These are phyloP conservation scores for Campylomormyrus numenius DNA, from an alignment of 2,113 vertebrate species.

Conservation along the genomic window DNA sequence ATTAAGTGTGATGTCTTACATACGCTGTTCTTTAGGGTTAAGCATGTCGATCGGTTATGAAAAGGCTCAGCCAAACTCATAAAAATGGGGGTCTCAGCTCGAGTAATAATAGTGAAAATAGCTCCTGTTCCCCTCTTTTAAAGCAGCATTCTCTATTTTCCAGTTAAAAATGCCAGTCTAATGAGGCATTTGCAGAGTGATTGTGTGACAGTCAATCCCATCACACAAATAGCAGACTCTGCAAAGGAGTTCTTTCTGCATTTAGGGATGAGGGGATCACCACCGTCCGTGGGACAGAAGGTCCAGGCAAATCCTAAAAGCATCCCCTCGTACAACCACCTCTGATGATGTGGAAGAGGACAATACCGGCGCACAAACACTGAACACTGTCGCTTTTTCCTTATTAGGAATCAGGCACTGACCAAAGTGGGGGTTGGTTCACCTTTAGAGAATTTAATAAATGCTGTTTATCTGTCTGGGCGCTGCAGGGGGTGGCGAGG, in stretches of 20 bases:
- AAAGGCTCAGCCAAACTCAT: neutral
- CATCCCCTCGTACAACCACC: neutral
- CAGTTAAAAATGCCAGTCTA: neutral
- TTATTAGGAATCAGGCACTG: neutral
- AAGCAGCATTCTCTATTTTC: neutral
- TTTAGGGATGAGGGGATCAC: neutral
- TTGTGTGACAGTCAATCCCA: neutral
- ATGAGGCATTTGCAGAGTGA: neutral
- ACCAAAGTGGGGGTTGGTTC: neutral
- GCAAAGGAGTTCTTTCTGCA: neutral
- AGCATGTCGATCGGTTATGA: neutral
- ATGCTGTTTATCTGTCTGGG: slow-evolving; percentile 64
- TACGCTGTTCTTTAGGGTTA: neutral
- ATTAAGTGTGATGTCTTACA: neutral
- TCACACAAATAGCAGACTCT: neutral
- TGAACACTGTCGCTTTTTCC: neutral
- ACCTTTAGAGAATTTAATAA: slow-evolving; percentile 62
- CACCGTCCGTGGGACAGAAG: neutral
- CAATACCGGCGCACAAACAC: neutral
- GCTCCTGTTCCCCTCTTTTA: neutral
- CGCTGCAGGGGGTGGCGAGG: slow-evolving; percentile 25
- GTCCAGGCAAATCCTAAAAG: neutral
- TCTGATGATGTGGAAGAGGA: neutral
- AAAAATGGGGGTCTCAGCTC: neutral
- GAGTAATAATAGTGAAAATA: neutral